Evolutionary conservation across 2,113 vertebrate species (phyloP).

Genomic region (Scatophagus argus): DNA sequence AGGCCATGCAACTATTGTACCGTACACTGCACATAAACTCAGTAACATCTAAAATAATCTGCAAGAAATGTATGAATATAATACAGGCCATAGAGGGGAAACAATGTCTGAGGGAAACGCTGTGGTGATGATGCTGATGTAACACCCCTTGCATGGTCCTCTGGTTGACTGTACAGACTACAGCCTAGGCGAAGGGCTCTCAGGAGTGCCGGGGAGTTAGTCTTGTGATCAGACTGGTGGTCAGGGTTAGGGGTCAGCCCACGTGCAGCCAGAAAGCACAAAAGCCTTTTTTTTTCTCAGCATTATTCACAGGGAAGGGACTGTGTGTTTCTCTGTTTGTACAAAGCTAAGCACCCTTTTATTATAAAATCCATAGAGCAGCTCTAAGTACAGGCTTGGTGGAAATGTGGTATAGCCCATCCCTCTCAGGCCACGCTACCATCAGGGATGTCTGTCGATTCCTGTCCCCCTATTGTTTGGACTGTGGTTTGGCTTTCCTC

Average conservation of each 20-base stretch:
- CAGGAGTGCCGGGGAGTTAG: slow-evolving; percentile 60
- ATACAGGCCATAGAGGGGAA: neutral
- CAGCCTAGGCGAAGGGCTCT: slow-evolving; percentile 38
- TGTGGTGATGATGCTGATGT: slow-evolving; percentile 9
- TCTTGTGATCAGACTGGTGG: slow-evolving; percentile 71
- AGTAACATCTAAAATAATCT: neutral
- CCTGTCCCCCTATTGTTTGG: slow-evolving; percentile 72
- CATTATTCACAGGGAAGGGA: slow-evolving; percentile 69
- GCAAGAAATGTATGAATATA: too few species aligned
- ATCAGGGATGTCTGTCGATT: slow-evolving; percentile 69
- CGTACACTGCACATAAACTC: neutral
- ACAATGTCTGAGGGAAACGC: neutral
- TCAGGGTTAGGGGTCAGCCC: slow-evolving; percentile 76
- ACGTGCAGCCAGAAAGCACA: slow-evolving; percentile 73
- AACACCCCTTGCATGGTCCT: neutral
- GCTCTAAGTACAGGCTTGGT: slow-evolving; percentile 81
- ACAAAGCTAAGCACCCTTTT: slow-evolving; percentile 71
- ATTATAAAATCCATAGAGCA: slow-evolving; percentile 78
- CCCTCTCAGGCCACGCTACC: slow-evolving; percentile 72
- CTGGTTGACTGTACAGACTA: slow-evolving; percentile 19
- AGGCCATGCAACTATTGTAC: slow-evolving; percentile 23
- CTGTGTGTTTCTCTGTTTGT: slow-evolving; percentile 64
- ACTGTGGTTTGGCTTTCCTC: slow-evolving; percentile 65
- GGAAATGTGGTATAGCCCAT: slow-evolving; percentile 68
- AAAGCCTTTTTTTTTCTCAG: slow-evolving; percentile 72